Percentiles rank a stretch among this genome's conserved stretches.
These are phyloP conservation scores for Pelvicachromis taeniatus DNA, from an alignment of 2,113 vertebrate species.

Conservation along the genomic window DNA sequence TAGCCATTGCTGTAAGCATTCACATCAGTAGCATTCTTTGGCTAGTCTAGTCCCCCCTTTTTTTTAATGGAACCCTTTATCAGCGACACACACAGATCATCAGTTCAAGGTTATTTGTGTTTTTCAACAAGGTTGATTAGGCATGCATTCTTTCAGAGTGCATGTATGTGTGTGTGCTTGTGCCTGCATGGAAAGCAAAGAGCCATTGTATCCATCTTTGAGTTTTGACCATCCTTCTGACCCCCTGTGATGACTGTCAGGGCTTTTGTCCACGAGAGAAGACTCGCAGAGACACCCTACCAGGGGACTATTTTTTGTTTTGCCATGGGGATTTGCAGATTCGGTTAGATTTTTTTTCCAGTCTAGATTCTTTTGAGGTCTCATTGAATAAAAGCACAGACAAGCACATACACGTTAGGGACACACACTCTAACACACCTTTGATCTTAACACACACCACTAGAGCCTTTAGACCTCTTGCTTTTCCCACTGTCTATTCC, in stretches of 20 bases:
- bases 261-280: constrained; percentile 50
- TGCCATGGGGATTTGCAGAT: neutral
- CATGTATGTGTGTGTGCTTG: neutral
- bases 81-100: constrained; percentile 55
- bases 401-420: neutral
- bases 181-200: neutral
- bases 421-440: constrained; percentile 28
- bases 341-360: neutral
- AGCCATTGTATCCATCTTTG: constrained; percentile 50
- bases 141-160: constrained; percentile 65
- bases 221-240: constrained; percentile 61
- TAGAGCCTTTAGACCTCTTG: neutral
- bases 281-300: constrained; percentile 32
- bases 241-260: constrained; percentile 53
- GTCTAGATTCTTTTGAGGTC: constrained; percentile 22
- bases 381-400: constrained; percentile 8
- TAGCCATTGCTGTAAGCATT: constrained; percentile 39
- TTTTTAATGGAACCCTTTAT: constrained; percentile 51
- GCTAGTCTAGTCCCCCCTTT: constrained; percentile 12
- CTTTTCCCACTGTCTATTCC: constrained; percentile 16
- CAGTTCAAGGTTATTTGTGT: constrained; percentile 66
- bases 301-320: constrained; percentile 23
- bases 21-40: constrained; percentile 53
- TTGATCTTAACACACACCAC: constrained; percentile 46
- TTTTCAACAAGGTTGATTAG: constrained; percentile 61